Conservation (phyloP, 2,113 vertebrate genomes). For the Colius striatus region DNA sequence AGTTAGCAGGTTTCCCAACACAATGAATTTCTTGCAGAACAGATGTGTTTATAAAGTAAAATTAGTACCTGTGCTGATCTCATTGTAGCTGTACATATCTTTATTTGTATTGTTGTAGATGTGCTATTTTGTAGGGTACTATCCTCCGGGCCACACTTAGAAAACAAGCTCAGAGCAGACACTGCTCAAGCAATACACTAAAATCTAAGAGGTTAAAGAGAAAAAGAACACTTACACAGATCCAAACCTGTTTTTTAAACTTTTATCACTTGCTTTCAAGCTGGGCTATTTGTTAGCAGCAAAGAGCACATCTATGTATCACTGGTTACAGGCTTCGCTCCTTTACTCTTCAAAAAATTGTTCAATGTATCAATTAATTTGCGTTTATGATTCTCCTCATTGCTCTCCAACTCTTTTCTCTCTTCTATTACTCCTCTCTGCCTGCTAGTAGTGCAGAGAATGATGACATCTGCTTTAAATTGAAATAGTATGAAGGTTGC, state of each 20-base stretch:
- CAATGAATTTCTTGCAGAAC: not conserved
- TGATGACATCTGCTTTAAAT: constrained; percentile 8
- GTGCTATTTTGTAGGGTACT: not conserved
- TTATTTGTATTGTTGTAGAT: not conserved
- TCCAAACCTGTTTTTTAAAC: not conserved
- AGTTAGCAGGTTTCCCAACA: constrained; percentile 8
- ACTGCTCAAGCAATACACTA: not conserved
- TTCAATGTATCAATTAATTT: not conserved
- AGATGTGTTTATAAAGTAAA: not conserved
- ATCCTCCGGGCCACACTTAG: not conserved
- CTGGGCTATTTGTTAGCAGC: not conserved
- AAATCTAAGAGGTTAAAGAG: not conserved
- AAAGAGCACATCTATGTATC: not conserved
- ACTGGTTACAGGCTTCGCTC: not conserved
- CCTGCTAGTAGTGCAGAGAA: not conserved
- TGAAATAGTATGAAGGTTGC: not conserved
- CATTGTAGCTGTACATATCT: not conserved
- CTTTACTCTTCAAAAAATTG: not conserved
- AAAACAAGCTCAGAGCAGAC: not conserved
- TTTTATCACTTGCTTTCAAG: not conserved
- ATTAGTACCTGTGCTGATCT: not conserved
- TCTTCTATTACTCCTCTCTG: not conserved
- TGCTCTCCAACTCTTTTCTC: not conserved
- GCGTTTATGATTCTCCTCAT: not conserved
- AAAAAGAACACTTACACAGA: not conserved